phyloP scores from a whole-genome alignment of 2,888 invertebrate species.

The Tortricodes alternella region DNA sequence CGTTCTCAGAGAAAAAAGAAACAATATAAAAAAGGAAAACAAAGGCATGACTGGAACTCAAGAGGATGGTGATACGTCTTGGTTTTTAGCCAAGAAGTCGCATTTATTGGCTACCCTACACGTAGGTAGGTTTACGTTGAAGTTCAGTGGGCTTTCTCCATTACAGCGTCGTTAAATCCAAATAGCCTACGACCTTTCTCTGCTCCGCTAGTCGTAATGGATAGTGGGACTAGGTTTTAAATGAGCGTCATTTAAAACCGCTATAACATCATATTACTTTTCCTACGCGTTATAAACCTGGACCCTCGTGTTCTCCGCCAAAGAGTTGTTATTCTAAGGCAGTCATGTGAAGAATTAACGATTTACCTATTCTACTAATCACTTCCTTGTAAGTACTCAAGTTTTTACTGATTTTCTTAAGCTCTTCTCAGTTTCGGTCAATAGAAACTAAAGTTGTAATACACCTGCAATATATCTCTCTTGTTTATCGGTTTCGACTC shows the following conservation, averaged over 20 bases:
- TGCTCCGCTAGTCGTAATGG: conserved; percentile 24
- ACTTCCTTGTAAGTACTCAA: conserved; percentile 33
- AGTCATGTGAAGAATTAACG: conserved; percentile 36
- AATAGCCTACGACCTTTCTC: conserved; percentile 25
- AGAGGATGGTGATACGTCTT: neutral
- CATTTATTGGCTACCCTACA: conserved; percentile 35
- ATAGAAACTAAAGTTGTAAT: conserved; percentile 48
- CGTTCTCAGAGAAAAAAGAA: too few relatives aligned
- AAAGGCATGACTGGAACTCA: neutral
- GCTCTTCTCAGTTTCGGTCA: conserved; percentile 30
- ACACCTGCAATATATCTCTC: conserved; percentile 44
- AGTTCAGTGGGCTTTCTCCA: conserved; percentile 22
- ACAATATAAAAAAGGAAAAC: neutral
- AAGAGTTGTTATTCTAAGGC: conserved; percentile 6
- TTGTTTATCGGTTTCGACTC: conserved; percentile 34
- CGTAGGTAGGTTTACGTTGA: conserved; percentile 2
- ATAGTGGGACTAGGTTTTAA: conserved; percentile 25
- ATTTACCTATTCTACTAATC: conserved; percentile 35
- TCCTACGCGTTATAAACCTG: conserved; percentile 18
- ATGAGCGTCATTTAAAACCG: conserved; percentile 21
- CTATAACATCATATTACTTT: conserved; percentile 14
- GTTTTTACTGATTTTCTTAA: conserved; percentile 45
- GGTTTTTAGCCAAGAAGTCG: conserved; percentile 14
- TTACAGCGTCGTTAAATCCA: conserved; percentile 28
- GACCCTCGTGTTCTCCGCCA: neutral